Conservation (phyloP, 2,113 vertebrate genomes). For the Saiga tatarica region DNA sequence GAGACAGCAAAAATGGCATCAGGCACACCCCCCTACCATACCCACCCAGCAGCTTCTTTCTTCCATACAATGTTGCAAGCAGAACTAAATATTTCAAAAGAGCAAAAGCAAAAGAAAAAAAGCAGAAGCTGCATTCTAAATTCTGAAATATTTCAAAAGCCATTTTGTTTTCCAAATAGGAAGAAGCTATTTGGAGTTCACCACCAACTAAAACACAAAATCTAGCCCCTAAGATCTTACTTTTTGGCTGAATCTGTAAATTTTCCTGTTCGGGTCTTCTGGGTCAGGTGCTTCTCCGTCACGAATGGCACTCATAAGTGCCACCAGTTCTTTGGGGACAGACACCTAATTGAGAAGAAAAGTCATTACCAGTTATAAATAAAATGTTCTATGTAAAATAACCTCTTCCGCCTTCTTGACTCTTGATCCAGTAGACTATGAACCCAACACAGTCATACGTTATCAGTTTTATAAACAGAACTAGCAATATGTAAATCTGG, state of each 20-base stretch:
- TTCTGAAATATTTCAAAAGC: background rate
- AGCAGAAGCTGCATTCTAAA: background rate
- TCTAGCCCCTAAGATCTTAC: conserved; percentile 75
- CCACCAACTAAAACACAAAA: background rate
- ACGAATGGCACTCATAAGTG: conserved; percentile 93
- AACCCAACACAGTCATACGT: background rate
- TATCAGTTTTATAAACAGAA: background rate
- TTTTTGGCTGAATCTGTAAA: conserved; percentile 92
- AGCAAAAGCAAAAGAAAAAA: background rate
- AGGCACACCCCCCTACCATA: background rate
- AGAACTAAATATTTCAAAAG: background rate
- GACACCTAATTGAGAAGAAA: conserved; percentile 84
- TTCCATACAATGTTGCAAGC: background rate
- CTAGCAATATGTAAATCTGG: background rate
- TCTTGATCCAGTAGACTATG: background rate
- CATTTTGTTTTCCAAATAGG: background rate
- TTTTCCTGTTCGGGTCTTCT: conserved; percentile 82
- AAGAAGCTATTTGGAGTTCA: background rate
- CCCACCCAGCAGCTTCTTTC: background rate
- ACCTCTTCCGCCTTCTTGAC: background rate
- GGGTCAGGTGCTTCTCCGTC: conserved; percentile 91
- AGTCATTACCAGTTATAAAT: background rate
- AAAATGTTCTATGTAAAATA: background rate
- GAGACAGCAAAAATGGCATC: background rate
- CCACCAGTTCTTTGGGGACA: conserved; percentile 93